Evolutionary conservation across 1,140 invertebrate genomes (phyloP), one percentile per base, ranked within the genome.

Genomic region (Homarus americanus): DNA sequence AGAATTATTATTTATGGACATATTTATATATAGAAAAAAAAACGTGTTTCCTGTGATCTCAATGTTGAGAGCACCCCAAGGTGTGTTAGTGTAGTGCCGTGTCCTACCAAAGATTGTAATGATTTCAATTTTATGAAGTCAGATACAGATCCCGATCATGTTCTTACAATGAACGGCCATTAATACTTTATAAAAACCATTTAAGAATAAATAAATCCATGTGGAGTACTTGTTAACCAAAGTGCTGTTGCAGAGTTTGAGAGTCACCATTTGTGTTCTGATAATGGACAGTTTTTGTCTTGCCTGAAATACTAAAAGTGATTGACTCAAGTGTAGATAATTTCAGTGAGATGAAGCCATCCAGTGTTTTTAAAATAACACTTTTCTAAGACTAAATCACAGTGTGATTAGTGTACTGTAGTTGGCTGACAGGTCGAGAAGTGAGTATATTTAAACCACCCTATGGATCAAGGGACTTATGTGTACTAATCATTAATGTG

Each of bases 291-390:
- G 10, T 79, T 32, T n/a, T n/a, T 83, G 82, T 32, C 58, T 83
- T 69, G 38, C 53, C 82, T 69, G 53, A 40, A 83, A 44, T 63
- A 41, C 69, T 36, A 63, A 49, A 79, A 49, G 44, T 32, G 2
- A 76, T 28, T 79, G 24, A 79, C 36, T 83, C 82, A 83, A 15
- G n/a, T 83, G 82, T 83, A 83, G 58, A 83, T 63, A 83, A 40
- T 83, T 69, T 83, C 76, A 79, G 82, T 40, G 82, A 83, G 58
- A 83, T 63, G 63, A 83, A 66, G 82, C 82, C 82, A 83, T 83
- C 82, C 82, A 83, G 58, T 83, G 82, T 83, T 83, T 66, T 83
- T 66, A 63, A 83, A 66, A 53, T 83, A 28, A 83, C 63, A 83
- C 82, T 83, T 83, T 83, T 83, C 69, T 83, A 83, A 38, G 49